These are phyloP conservation scores for Percina caprodes DNA, from an alignment of 2,113 vertebrate species.

Conservation along the genomic window DNA sequence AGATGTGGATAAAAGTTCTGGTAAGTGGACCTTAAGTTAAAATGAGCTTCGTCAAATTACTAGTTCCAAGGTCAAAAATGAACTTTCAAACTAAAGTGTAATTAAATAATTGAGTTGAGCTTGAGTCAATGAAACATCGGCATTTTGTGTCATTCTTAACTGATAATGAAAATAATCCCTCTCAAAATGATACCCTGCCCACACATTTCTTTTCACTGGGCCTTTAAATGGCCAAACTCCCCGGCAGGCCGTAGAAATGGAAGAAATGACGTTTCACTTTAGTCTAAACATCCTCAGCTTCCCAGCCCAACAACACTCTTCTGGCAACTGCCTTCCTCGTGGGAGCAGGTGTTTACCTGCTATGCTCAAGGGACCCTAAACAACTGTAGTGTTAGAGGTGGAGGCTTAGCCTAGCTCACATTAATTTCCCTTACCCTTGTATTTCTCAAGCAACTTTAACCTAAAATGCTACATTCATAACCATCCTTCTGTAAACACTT, in stretches of 20 bases:
- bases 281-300: conserved; percentile 12
- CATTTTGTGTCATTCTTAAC: background rate
- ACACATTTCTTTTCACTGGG: background rate
- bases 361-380: background rate
- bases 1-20: background rate
- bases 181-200: background rate
- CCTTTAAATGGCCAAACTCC: background rate
- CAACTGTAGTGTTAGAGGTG: background rate
- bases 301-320: background rate
- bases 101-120: background rate
- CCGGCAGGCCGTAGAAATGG: background rate
- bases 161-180: background rate
- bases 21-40: background rate
- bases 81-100: background rate
- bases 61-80: background rate
- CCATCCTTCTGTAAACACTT: background rate
- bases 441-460: background rate
- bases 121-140: background rate
- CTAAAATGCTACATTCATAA: background rate
- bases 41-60: background rate
- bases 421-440: background rate
- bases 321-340: background rate
- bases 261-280: background rate
- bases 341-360: conserved; percentile 18
- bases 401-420: background rate